A percentile compares a stretch with the other conserved stretches of the same genome.
Evolutionary conservation across 1,140 invertebrate species (phyloP).

Genomic region (Drosophila parvula): DNA sequence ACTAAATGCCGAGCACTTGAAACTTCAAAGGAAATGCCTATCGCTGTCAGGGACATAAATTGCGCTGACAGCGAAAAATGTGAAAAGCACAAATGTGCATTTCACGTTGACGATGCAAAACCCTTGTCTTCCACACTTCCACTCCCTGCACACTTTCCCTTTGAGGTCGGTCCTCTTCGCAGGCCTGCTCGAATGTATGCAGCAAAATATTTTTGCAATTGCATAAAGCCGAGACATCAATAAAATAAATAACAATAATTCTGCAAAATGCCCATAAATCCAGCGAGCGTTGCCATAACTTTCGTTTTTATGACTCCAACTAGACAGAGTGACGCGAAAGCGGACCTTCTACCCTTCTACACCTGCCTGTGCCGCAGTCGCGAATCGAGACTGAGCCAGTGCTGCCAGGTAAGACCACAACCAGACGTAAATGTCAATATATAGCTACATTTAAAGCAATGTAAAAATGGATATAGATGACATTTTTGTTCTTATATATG

Average conservation of each 20-base stretch:
- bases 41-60: conserved; percentile 83
- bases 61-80: conserved; percentile 76
- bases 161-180: conserved; percentile 12
- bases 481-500: no score
- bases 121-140: conserved; percentile 10
- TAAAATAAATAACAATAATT: conserved; percentile 83
- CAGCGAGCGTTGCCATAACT: conserved; percentile 75
- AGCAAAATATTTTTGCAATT: conserved; percentile 76
- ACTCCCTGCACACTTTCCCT: neutral
- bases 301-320: conserved; percentile 79
- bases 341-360: conserved; percentile 12
- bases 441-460: no score
- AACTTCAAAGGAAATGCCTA: conserved; percentile 83
- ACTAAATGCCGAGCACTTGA: conserved; percentile 57
- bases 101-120: conserved; percentile 52
- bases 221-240: conserved; percentile 76
- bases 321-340: conserved; percentile 66
- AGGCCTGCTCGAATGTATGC: conserved; percentile 68
- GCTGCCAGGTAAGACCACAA: neutral
- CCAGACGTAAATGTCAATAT: neutral
- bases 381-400: conserved; percentile 14
- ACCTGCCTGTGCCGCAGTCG: conserved; percentile 52
- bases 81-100: conserved; percentile 55
- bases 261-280: conserved; percentile 77
- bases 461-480: neutral